phyloP scores from a whole-genome alignment of 2,888 invertebrate genomes.

The Lycia hirtaria region DNA sequence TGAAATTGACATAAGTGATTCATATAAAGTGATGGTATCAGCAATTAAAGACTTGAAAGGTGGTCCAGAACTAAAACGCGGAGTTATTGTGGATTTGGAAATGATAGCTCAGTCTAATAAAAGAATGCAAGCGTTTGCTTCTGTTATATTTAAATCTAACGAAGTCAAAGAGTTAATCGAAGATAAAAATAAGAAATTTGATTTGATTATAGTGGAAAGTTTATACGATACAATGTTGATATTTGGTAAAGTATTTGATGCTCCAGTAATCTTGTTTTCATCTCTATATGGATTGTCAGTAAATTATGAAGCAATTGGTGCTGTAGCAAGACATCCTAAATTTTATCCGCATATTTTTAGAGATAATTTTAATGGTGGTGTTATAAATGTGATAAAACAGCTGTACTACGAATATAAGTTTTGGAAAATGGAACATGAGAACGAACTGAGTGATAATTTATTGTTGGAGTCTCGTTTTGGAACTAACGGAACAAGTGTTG shows the following conservation, averaged over 20 bases:
- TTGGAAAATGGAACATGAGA: constrained; percentile 15
- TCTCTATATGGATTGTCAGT: constrained; percentile 44
- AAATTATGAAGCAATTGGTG: constrained; percentile 44
- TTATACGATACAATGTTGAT: constrained; percentile 40
- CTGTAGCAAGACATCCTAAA: constrained; percentile 44
- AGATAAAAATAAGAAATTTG: constrained; percentile 50
- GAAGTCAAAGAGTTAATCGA: constrained; percentile 42
- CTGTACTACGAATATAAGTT: constrained; percentile 39
- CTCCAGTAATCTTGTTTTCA: constrained; percentile 47
- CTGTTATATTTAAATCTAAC: constrained; percentile 25
- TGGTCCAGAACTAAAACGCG: constrained; percentile 28
- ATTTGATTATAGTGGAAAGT: constrained; percentile 50
- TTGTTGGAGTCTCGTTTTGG: constrained; percentile 47
- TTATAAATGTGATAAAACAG: constrained; percentile 42
- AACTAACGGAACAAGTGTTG: constrained; percentile 40
- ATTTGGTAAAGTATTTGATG: constrained; percentile 47
- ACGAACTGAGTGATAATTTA: constrained; percentile 38
- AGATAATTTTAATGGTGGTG: constrained; percentile 34
- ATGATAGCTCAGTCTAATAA: constrained; percentile 8
- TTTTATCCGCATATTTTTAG: constrained; percentile 42
- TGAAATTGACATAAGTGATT: constrained; percentile 56
- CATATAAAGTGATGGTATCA: constrained; percentile 28
- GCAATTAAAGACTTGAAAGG: background rate
- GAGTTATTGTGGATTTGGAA: constrained; percentile 33
- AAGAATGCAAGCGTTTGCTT: constrained; percentile 11